phyloP scores from a whole-genome alignment of 2,797 vertebrate species.

The Rachycentron canadum region DNA sequence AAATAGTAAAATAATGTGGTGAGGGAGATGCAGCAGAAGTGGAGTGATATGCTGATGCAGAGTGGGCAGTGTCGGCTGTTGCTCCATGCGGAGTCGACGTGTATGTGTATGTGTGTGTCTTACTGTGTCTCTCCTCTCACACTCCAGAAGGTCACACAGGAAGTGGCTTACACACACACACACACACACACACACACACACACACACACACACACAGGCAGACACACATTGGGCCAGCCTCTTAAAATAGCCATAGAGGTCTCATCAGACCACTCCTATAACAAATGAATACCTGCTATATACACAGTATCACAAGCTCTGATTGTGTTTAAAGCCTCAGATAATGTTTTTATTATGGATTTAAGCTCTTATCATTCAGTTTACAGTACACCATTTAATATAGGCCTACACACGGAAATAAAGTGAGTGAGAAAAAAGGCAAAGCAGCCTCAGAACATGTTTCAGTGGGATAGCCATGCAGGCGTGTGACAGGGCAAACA shows the following conservation, averaged over 20 bases:
- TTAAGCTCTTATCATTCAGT: neutral
- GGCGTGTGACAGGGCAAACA: constrained; percentile 74
- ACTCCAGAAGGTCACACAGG: constrained; percentile 83
- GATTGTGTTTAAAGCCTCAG: neutral
- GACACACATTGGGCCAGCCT: constrained; percentile 52
- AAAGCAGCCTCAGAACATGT: constrained; percentile 56
- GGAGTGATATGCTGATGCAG: constrained; percentile 65
- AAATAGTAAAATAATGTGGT: constrained; percentile 20
- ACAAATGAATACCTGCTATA: constrained; percentile 10
- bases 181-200: constrained; percentile 33
- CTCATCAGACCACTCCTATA: neutral
- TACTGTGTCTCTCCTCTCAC: constrained; percentile 77
- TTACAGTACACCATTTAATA: neutral
- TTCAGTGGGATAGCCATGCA: constrained; percentile 62
- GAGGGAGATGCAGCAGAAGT: constrained; percentile 66
- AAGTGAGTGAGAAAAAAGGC: constrained; percentile 22
- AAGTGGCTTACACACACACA: constrained; percentile 68
- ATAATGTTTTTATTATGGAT: neutral
- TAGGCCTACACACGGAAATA: neutral
- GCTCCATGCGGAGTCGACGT: constrained; percentile 68
- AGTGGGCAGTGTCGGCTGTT: constrained; percentile 64
- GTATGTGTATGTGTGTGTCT: constrained; percentile 68
- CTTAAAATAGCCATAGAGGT: constrained; percentile 69
- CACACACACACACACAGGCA: constrained; percentile 35
- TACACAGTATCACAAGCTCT: neutral